Conservation (phyloP, 2,888 invertebrate species). For the Eueremaeus valkanovi region DNA sequence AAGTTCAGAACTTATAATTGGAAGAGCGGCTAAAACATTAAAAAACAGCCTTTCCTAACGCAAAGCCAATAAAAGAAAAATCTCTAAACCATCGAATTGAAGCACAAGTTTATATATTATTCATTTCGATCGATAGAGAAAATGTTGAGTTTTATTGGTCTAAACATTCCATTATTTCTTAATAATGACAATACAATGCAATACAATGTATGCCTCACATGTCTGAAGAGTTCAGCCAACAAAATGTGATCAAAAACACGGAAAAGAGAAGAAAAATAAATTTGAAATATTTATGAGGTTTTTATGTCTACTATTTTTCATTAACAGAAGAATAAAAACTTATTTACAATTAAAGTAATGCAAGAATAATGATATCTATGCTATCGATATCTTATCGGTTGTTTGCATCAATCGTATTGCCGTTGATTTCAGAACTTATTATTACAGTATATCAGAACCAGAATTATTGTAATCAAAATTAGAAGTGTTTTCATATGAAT, state of each 20-base stretch:
- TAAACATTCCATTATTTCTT: not conserved
- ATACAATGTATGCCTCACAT: not conserved
- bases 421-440: not conserved
- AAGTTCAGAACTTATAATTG: constrained; percentile 9
- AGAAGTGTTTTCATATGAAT: no score
- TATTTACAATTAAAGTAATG: no score
- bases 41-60: not conserved
- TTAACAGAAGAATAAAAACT: no score
- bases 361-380: no score
- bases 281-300: no score
- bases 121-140: constrained; percentile 2
- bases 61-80: not conserved
- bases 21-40: constrained; percentile 1
- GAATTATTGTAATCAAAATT: no score
- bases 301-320: no score
- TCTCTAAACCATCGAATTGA: constrained; percentile 4
- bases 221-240: not conserved
- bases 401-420: constrained; percentile 6
- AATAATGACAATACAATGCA: not conserved
- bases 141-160: constrained; percentile 10
- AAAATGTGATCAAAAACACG: not conserved
- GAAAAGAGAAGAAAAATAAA: no score
- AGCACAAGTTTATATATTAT: constrained; percentile 8
- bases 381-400: no score
- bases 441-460: no score